phyloP scores from a whole-genome alignment of 2,888 invertebrate genomes.

The Lasius fuliginosus region DNA sequence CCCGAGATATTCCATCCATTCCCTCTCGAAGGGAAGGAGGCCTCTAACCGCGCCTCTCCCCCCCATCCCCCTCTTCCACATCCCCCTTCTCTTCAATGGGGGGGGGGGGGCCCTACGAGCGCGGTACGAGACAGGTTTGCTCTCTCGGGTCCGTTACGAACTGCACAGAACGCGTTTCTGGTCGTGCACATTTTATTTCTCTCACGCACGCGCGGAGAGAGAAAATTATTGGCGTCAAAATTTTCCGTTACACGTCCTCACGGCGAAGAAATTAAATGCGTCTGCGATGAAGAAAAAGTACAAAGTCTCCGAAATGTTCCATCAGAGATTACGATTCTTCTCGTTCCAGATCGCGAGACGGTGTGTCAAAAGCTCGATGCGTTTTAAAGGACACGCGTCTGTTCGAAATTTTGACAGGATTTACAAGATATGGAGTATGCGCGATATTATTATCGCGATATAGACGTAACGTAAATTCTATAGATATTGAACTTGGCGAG shows the following conservation, averaged over 20 bases:
- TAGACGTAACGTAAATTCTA: background rate
- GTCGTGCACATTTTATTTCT: slow-evolving; percentile 18
- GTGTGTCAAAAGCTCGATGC: too few species aligned
- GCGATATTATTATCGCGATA: too few species aligned
- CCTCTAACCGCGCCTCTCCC: slow-evolving; percentile 21
- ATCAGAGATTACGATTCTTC: background rate
- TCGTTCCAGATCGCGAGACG: too few species aligned
- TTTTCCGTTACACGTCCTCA: slow-evolving; percentile 5
- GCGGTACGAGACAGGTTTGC: slow-evolving; percentile 71
- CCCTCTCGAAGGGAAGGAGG: slow-evolving; percentile 54
- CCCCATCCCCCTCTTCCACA: background rate
- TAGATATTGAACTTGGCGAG: background rate
- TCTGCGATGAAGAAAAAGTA: background rate
- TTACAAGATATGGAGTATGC: background rate
- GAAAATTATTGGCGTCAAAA: slow-evolving; percentile 37
- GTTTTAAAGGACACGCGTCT: background rate
- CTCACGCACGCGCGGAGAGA: background rate
- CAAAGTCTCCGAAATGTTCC: background rate
- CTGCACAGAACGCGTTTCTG: slow-evolving; percentile 64
- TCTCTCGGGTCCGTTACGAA: slow-evolving; percentile 67
- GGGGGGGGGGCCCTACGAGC: slow-evolving; percentile 49
- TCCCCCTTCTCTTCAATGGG: slow-evolving; percentile 58
- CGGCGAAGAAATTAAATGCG: background rate
- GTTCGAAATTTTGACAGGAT: background rate
- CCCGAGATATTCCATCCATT: slow-evolving; percentile 32